Base-by-base conservation (phyloP, 2,113 vertebrate genomes). In the Numenius arquata region DNA sequence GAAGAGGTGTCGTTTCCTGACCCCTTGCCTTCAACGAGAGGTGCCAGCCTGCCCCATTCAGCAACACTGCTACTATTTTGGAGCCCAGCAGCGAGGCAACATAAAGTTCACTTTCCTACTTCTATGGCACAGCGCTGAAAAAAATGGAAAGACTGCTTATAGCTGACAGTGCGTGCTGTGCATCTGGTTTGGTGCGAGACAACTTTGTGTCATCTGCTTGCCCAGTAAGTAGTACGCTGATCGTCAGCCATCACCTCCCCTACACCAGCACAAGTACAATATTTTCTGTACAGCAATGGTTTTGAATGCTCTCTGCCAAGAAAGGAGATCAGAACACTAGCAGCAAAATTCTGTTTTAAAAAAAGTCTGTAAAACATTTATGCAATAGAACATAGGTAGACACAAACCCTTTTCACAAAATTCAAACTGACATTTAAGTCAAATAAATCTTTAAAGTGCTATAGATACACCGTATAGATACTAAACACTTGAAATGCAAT, bases 241-340 rank as follows among this genome's bases (percentile, higher is more conserved):
- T 36, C 40, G 67, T 85, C 52, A 86, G 21, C 40, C 45, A 43
- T 47, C 14, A 13, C 13, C 52, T 59, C 32, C 52, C 15, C 34
- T 40, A 32, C 6, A 15, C 0, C 0, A 78, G 30, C 41, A 61
- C 32, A 59, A 66, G 38, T 6, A 18, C 21, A 41, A 1, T 43
- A 45, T 65, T 76, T 78, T 76, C 40, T 68, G 34, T 18, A 36
- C 12, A 40, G 40, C 11, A 43, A 36, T 19, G 18, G 8, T 70
- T 86, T 83, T 83, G 72, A 90, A 66, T 18, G 3, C n/a, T 53
- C 48, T 81, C 11, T 87, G 40, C 29, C 32, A 78, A 82, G 52
- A 81, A 71, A 41, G 19, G 13, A 73, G 19, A 70, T 68, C 16
- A 4, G 63, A 88, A 70, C 15, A 40, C 9, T 21, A 45, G 25